phyloP scores from a whole-genome alignment of 2,888 invertebrate genomes.

The Athalia rosae region DNA sequence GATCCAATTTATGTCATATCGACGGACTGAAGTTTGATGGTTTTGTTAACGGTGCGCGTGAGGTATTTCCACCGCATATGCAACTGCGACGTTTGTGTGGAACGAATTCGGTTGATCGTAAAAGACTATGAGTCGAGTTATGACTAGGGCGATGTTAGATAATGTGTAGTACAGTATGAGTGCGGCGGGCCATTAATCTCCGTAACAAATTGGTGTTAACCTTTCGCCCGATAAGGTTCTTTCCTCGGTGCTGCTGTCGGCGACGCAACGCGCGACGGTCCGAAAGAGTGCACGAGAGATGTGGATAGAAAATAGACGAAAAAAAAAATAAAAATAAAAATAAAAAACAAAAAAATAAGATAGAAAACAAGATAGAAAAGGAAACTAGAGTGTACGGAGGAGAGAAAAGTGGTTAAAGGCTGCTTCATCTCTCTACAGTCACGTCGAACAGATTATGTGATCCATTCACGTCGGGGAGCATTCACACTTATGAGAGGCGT shows the following conservation, averaged over 20 bases:
- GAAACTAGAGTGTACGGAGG: no score
- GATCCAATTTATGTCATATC: no score
- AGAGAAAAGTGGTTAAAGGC: background rate
- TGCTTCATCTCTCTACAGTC: conserved; percentile 24
- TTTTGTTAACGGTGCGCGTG: no score
- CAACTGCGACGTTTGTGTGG: no score
- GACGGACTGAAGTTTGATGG: no score
- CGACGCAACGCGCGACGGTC: background rate
- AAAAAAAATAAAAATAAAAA: no score
- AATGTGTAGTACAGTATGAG: background rate
- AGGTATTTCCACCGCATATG: no score
- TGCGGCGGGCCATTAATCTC: conserved; percentile 55
- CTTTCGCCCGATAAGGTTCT: conserved; percentile 52
- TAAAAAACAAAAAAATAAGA: no score
- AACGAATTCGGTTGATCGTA: background rate
- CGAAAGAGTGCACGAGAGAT: no score
- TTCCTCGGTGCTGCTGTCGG: conserved; percentile 27
- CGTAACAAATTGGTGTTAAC: conserved; percentile 55
- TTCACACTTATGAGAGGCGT: conserved; percentile 16
- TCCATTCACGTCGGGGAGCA: conserved; percentile 28
- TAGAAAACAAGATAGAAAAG: no score
- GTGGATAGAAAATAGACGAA: no score
- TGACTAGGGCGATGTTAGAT: background rate
- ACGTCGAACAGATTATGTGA: conserved; percentile 38
- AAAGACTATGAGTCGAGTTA: conserved; percentile 13